Base-by-base conservation (phyloP, 2,113 vertebrate species). In the Cyprinodon brontotheroides region DNA sequence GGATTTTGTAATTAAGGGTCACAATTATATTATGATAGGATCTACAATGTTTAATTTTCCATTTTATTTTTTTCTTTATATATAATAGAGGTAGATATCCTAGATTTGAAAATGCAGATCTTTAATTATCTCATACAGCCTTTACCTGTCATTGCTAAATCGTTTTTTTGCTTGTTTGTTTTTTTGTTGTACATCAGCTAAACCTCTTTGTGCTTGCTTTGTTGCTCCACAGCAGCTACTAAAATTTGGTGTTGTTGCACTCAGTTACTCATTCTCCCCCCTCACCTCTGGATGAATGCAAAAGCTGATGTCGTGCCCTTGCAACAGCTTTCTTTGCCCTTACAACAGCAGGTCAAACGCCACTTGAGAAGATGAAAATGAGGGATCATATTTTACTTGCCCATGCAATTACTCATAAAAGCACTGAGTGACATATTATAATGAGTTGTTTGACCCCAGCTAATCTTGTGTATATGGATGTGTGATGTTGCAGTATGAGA, bases 361-460 rank as follows among this genome's bases (percentile, higher is more conserved):
- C 3, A 10, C 63, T 36, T 10, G 20, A 81, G 72, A 71, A 3
- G 74, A 71, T 67, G 60, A 82, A 79, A 86, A 81, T 75, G 4
- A 75, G 41, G 20, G 41, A 80, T 90, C 88, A 72, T 68, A 68
- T 87, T 70, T 78, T 65, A 61, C 62, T 29, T 70, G 82, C 79
- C 75, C 50, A 11, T 8, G 74, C 62, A 86, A 86, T 86, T 89
- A 84, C 70, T 69, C 73, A 64, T 57, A 77, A 74, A 89, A 74
- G 72, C 50, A 45, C 66, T 77, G 88, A 86, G 72, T 81, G 86
- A 75, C 85, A 80, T 84, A 83, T 84, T 80, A 78, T 91, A 84
- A 90, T 81, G 73, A 91, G 73, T 86, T 60, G 69, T 89, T 68
- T 85, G 83, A 87, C 85, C 86, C 88, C 91, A 9, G 75, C 78